Conservation (phyloP, 2,113 vertebrate genomes). For the Neotoma lepida region DNA sequence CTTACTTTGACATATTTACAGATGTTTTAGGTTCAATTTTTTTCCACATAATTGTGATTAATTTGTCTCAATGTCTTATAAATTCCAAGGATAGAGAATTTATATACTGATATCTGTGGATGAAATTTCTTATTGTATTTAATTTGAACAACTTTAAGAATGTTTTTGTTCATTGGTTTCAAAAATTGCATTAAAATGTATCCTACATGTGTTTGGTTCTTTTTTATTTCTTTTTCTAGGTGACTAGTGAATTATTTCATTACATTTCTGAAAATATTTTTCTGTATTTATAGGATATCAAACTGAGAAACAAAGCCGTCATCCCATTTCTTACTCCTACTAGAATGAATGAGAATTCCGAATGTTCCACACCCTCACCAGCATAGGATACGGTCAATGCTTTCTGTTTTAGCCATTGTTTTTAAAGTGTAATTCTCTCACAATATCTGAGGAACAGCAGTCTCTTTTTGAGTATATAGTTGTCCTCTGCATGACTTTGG, state of each 20-base stretch:
- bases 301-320: background rate
- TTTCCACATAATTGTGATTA: background rate
- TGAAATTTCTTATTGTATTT: background rate
- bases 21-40: background rate
- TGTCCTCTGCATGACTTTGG: background rate
- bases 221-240: background rate
- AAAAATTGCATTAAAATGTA: background rate
- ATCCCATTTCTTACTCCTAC: background rate
- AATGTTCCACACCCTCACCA: background rate
- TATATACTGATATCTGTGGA: background rate
- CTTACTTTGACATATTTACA: background rate
- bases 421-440: background rate
- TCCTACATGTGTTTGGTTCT: accelerated
- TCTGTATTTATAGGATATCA: background rate
- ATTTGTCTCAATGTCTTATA: background rate
- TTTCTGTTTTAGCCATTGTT: background rate
- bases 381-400: background rate
- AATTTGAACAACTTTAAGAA: background rate
- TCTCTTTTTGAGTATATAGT: background rate
- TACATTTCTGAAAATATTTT: background rate
- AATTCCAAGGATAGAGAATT: background rate
- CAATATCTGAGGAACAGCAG: background rate
- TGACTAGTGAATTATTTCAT: background rate
- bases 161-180: background rate
- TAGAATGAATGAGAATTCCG: background rate